Base-by-base conservation (phyloP, 2,113 vertebrate genomes). In the Oreochromis niloticus region DNA sequence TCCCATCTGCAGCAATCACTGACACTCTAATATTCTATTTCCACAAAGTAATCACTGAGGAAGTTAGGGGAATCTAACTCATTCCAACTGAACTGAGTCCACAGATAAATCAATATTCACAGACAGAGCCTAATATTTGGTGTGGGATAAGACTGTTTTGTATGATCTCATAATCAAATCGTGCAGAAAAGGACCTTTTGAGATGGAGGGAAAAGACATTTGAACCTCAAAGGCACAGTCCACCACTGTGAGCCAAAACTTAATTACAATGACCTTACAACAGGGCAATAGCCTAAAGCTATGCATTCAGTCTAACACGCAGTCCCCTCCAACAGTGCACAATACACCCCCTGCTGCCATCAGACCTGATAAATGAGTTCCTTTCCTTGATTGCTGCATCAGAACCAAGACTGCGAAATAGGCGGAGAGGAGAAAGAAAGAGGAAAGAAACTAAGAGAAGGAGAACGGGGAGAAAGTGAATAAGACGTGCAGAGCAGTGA, bases 191-290 rank as follows among this genome's bases (percentile, higher is more conserved):
- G 84, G 91, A 93, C 91, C 92, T 94, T 87, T 89, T 48, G 91
- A 92, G 92, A 88, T 91, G 89, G 85, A 84, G 19, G 87, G 88
- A 86, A 94, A 94, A 94, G 94, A 89, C 93, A 92, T 94, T 90
- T 93, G 94, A 94, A 95, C 90, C 96, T 95, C 91, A 94, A 90
- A 95, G 95, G 94, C 94, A 95, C 87, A 88, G 90, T 91, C 84
- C 34, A 86, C 88, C 86, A 88, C 92, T 91, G 87, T 81, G 92
- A 94, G 95, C 84, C 86, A n/a, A 91, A 88, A 91, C 92, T 95
- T 96, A 96, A 96, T 96, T 95, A 95, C 93, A 91, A 93, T 95
- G 95, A 96, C 94, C 95, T 95, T 95, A 92, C 92, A 95, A 83
- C 90, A 89, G 93, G 88, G 85, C 90, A 88, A 84, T 91, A 79